A percentile compares a stretch with the other conserved stretches of the same genome.
Evolutionary conservation across 2,113 vertebrate genomes (phyloP).

Genomic region (Platycercus adscitus): DNA sequence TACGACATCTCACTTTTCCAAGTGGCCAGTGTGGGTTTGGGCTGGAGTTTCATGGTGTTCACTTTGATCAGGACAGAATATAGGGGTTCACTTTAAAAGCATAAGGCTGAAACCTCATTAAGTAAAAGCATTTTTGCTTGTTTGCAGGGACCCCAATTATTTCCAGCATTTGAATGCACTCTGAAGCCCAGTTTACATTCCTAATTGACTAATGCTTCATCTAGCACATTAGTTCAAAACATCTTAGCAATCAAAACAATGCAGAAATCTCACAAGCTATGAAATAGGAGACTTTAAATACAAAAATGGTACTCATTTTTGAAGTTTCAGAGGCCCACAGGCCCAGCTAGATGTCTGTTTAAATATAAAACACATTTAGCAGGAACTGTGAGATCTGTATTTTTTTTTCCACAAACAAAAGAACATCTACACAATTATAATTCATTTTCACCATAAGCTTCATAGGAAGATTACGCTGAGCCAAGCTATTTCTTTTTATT

Average conservation of each 20-base stretch:
- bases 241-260: neutral
- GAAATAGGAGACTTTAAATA: neutral
- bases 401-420: neutral
- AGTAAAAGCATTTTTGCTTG: neutral
- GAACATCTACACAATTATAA: neutral
- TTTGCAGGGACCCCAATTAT: constrained; percentile 7
- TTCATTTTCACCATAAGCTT: neutral
- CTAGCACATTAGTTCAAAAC: constrained; percentile 23
- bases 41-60: neutral
- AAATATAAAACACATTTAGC: neutral
- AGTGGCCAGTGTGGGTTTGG: neutral
- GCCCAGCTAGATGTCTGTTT: neutral
- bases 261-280: neutral
- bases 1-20: neutral
- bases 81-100: neutral
- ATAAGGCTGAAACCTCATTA: neutral
- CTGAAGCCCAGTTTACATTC: constrained; percentile 24
- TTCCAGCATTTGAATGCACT: neutral
- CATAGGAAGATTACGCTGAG: neutral
- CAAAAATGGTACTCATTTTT: neutral
- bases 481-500: neutral
- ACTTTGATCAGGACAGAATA: neutral
- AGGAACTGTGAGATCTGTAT: neutral
- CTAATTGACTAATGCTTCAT: constrained; percentile 29
- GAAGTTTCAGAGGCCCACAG: neutral